A percentile compares a stretch with the other conserved stretches of the same genome.
Conservation (phyloP, 2,797 vertebrate species). For the Chaenodraco wilsoni region DNA sequence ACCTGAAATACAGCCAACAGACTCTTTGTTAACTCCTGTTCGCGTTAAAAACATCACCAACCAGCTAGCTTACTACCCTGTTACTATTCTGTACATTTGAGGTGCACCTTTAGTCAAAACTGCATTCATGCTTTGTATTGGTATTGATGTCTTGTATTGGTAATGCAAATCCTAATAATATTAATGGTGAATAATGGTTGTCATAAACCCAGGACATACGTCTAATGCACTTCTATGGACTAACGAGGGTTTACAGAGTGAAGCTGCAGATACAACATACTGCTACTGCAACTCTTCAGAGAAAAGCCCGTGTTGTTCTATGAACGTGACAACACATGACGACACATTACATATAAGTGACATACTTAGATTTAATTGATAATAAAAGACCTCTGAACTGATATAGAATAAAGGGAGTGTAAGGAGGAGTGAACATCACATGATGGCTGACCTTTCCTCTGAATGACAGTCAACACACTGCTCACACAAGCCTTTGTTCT, state of each 20-base stretch:
- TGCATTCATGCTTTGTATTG: neutral
- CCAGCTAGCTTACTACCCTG: neutral
- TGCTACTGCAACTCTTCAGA: neutral
- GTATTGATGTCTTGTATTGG: neutral
- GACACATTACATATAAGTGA: neutral
- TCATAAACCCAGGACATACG: neutral
- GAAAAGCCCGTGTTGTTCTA: neutral
- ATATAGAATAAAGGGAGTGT: neutral
- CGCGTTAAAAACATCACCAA: neutral
- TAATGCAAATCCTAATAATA: neutral
- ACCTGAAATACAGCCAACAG: conserved; percentile 66
- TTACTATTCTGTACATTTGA: neutral
- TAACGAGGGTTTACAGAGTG: neutral
- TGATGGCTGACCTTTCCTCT: conserved; percentile 40
- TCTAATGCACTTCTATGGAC: neutral
- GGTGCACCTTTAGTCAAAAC: neutral
- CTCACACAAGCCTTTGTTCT: conserved; percentile 63
- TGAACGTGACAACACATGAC: neutral
- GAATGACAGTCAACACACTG: conserved; percentile 40
- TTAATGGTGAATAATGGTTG: neutral
- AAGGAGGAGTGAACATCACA: neutral
- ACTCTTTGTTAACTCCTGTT: neutral
- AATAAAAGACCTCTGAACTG: neutral
- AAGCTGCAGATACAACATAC: neutral
- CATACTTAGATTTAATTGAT: neutral